A percentile compares a stretch with the other conserved stretches of the same genome.
phyloP scores from a whole-genome alignment of 2,888 invertebrate genomes.

The Caenorhabditis macrosperma region DNA sequence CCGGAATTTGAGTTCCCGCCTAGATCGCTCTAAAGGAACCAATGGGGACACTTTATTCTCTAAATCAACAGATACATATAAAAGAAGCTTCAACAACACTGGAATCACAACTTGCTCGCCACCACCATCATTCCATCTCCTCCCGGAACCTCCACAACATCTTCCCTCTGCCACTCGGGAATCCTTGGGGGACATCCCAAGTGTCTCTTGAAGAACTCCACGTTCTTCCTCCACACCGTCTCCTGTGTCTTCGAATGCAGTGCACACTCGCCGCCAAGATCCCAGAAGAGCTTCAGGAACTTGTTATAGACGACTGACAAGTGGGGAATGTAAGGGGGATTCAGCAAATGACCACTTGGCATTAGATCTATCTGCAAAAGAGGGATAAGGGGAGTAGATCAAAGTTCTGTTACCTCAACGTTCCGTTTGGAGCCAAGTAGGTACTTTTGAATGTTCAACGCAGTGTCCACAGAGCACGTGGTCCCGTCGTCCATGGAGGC shows the following conservation, averaged over 20 bases:
- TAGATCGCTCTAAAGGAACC: no score
- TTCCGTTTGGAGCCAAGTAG: no score
- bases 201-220: slow-evolving; percentile 45
- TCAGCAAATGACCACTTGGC: slow-evolving; percentile 58
- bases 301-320: slow-evolving; percentile 51
- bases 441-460: not conserved
- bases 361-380: slow-evolving; percentile 38
- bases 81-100: no score
- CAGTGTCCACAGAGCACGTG: not conserved
- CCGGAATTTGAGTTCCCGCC: no score
- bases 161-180: slow-evolving; percentile 40
- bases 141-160: no score
- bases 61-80: no score
- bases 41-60: no score
- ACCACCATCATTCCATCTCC: no score
- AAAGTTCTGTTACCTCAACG: no score
- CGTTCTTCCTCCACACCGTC: no score
- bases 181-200: slow-evolving; percentile 34
- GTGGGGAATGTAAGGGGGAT: slow-evolving; percentile 59
- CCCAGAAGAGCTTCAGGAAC: slow-evolving; percentile 51
- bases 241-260: slow-evolving; percentile 56
- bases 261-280: slow-evolving; percentile 59
- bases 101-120: no score
- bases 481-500: slow-evolving; percentile 7
- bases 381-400: no score